A percentile compares a stretch with the other conserved stretches of the same genome.
These are phyloP conservation scores for Xestia ashworthii DNA, from an alignment of 2,888 invertebrate species.

Conservation along the genomic window DNA sequence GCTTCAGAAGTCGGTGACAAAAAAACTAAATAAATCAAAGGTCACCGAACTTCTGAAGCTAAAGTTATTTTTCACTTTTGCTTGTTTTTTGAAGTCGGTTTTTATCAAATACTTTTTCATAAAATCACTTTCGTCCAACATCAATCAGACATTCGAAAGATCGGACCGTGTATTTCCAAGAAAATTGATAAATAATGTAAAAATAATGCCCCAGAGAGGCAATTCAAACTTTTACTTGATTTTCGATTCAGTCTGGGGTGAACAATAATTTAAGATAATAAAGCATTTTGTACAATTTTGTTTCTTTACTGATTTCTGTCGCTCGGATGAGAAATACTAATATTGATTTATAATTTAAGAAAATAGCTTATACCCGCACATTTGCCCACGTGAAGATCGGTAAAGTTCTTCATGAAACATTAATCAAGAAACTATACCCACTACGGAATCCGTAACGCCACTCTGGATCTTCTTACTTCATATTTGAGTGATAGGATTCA, in stretches of 20 bases:
- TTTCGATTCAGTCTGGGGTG: conserved; percentile 11
- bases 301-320: not conserved
- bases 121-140: conserved; percentile 9
- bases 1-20: too few relatives aligned
- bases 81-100: too few relatives aligned
- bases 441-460: too few relatives aligned
- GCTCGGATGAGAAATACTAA: not conserved
- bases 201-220: conserved; percentile 33
- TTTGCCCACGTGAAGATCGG: too few relatives aligned
- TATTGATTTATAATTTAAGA: not conserved
- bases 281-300: conserved; percentile 6
- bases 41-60: too few relatives aligned
- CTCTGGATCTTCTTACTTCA: too few relatives aligned
- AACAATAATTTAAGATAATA: conserved; percentile 38
- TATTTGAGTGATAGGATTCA: too few relatives aligned
- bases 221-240: conserved; percentile 22
- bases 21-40: too few relatives aligned
- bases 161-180: conserved; percentile 17
- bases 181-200: conserved; percentile 54
- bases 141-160: conserved; percentile 24
- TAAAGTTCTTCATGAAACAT: too few relatives aligned
- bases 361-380: not conserved
- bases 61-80: too few relatives aligned
- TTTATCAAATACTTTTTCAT: not conserved
- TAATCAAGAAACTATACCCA: too few relatives aligned